Percentiles rank a stretch among this genome's conserved stretches.
These are phyloP conservation scores for Sclerurus mexicanus DNA, from an alignment of 2,113 vertebrate species.

Conservation along the genomic window DNA sequence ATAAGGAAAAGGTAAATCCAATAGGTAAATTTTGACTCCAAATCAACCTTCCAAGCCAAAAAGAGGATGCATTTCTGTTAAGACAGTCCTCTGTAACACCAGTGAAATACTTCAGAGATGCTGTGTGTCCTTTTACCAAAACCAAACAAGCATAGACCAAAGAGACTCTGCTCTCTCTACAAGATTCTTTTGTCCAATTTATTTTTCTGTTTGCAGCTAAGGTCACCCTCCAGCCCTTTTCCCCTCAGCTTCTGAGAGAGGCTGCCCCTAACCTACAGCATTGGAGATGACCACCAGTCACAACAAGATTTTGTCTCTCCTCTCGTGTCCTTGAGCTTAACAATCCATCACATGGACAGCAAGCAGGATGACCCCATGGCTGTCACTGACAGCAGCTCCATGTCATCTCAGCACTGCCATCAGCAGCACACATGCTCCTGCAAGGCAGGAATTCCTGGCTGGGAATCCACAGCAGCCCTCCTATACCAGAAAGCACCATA, in stretches of 20 bases:
- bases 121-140: background rate
- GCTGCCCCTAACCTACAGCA: background rate
- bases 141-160: background rate
- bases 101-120: background rate
- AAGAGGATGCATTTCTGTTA: background rate
- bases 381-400: background rate
- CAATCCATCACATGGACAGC: background rate
- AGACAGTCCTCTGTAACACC: background rate
- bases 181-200: background rate
- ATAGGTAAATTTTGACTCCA: background rate
- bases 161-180: background rate
- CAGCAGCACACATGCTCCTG: background rate
- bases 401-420: background rate
- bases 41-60: background rate
- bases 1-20: background rate
- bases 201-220: background rate
- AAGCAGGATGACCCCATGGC: background rate
- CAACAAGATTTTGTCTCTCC: background rate
- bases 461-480: slow-evolving; percentile 5
- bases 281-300: background rate
- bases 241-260: background rate
- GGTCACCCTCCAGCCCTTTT: background rate
- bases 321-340: background rate
- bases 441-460: background rate
- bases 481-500: slow-evolving; percentile 40